A percentile compares a stretch with the other conserved stretches of the same genome.
phyloP scores from a whole-genome alignment of 2,888 invertebrate species.

The Pemphredon lugubris region DNA sequence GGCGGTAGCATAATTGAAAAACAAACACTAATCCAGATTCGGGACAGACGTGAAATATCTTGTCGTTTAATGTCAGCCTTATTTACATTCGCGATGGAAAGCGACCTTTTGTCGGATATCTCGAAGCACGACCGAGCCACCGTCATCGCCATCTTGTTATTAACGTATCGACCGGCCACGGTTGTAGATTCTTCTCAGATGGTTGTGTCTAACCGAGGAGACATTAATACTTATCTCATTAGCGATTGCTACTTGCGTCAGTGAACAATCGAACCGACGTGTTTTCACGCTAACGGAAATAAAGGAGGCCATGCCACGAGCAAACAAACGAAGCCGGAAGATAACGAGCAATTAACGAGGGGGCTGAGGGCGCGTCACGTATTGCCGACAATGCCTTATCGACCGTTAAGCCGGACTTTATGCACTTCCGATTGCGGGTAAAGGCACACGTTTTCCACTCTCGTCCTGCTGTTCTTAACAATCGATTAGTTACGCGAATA shows the following conservation, averaged over 20 bases:
- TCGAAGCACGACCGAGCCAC: no score
- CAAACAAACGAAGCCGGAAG: conserved; percentile 39
- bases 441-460: not conserved
- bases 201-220: conserved; percentile 47
- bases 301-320: conserved; percentile 43
- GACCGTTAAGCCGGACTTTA: conserved; percentile 50
- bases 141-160: no score
- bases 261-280: conserved; percentile 29
- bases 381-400: conserved; percentile 31
- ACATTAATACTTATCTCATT: conserved; percentile 49
- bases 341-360: conserved; percentile 61
- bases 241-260: conserved; percentile 59
- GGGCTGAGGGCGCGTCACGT: conserved; percentile 9
- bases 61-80: no score
- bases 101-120: no score
- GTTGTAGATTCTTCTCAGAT: conserved; percentile 26
- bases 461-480: conserved; percentile 11
- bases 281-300: conserved; percentile 58
- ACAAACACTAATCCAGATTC: no score
- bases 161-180: no score
- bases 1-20: no score
- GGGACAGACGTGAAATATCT: no score
- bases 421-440: conserved; percentile 60
- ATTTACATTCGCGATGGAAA: no score
- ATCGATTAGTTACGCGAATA: not conserved